Evolutionary conservation across 2,797 vertebrate species (phyloP).

Genomic region (Girardinus metallicus): DNA sequence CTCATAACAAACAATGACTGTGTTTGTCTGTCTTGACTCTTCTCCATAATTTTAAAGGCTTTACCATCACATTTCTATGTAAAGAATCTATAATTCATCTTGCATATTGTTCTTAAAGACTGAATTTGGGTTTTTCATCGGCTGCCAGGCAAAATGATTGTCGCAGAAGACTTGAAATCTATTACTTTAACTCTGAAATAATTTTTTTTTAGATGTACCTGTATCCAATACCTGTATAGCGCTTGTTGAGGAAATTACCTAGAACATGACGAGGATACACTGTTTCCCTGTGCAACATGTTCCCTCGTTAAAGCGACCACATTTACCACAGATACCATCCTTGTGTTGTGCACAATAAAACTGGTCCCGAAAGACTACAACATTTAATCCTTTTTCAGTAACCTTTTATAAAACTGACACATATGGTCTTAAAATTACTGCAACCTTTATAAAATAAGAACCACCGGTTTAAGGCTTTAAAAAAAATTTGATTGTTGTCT

Average conservation of each 20-base stretch:
- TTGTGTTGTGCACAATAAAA: conserved; percentile 8
- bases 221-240: neutral
- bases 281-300: neutral
- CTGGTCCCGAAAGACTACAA: conserved; percentile 10
- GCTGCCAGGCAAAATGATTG: neutral
- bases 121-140: neutral
- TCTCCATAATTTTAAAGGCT: neutral
- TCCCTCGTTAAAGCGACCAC: neutral
- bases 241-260: neutral
- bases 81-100: neutral
- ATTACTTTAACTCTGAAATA: neutral
- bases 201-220: neutral
- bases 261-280: neutral
- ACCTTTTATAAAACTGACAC: conserved; percentile 47
- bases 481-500: conserved; percentile 21
- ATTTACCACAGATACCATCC: conserved; percentile 8
- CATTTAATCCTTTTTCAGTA: conserved; percentile 16
- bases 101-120: neutral
- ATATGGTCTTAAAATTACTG: conserved; percentile 41
- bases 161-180: neutral
- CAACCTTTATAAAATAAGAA: conserved; percentile 40
- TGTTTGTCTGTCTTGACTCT: neutral
- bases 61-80: neutral
- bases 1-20: neutral
- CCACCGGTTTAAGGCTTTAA: conserved; percentile 10